A percentile compares a stretch with the other conserved stretches of the same genome.
Evolutionary conservation across 2,888 invertebrate genomes (phyloP).

Genomic region (Tetragonisca angustula): DNA sequence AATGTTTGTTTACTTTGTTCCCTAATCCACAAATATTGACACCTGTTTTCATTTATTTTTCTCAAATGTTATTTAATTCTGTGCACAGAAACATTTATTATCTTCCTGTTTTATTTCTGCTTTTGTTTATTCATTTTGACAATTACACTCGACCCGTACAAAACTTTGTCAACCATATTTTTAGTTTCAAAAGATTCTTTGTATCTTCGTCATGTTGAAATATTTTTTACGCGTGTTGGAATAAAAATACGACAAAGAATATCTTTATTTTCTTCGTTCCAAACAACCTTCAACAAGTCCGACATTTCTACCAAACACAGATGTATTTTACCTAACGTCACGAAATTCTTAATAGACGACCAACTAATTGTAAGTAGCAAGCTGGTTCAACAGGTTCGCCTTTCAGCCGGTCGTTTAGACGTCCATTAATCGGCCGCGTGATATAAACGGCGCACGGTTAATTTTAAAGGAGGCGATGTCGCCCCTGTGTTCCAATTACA

Average conservation of each 20-base stretch:
- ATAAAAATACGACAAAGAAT: too few species aligned
- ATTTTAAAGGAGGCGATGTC: slow-evolving; percentile 37
- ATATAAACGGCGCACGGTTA: slow-evolving; percentile 34
- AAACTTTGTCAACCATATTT: background rate
- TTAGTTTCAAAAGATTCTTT: background rate
- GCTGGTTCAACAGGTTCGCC: slow-evolving; percentile 37
- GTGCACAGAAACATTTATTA: background rate
- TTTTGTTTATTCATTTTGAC: background rate
- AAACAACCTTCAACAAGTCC: too few species aligned
- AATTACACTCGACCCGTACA: background rate
- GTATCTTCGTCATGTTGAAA: background rate
- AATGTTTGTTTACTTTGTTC: background rate
- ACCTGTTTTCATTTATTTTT: background rate
- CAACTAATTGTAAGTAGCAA: background rate
- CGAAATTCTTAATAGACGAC: too few species aligned
- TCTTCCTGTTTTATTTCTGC: background rate
- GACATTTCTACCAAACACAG: too few species aligned
- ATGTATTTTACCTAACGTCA: too few species aligned
- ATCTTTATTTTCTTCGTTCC: too few species aligned
- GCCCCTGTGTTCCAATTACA: slow-evolving; percentile 23
- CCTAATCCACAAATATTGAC: background rate
- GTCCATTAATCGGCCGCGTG: slow-evolving; percentile 14
- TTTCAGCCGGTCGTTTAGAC: slow-evolving; percentile 7
- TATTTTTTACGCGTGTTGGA: too few species aligned
- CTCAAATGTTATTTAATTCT: background rate